Percentiles rank a stretch among this genome's conserved stretches.
Evolutionary conservation across 2,113 vertebrate genomes (phyloP).

Genomic region (Alligator mississippiensis): DNA sequence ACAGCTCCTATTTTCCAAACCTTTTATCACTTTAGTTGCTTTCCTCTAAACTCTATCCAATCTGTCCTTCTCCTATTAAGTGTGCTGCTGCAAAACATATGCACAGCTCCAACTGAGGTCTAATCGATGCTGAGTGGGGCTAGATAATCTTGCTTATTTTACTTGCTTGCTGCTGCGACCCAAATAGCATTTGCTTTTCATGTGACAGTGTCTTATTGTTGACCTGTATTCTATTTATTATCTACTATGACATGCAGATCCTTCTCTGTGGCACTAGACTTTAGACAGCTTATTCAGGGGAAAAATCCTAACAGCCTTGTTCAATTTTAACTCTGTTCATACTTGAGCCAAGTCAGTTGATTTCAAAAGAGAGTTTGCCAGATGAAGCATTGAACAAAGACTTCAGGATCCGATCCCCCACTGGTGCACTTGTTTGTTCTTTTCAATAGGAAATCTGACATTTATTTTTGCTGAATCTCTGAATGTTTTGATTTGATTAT

Average conservation of each 20-base stretch:
- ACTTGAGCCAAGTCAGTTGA: constrained; percentile 18
- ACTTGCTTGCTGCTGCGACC: constrained; percentile 45
- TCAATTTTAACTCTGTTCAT: neutral
- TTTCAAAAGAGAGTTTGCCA: constrained; percentile 30
- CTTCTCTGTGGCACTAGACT: neutral
- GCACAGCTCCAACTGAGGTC: neutral
- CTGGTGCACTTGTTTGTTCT: constrained; percentile 35
- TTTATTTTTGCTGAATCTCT: constrained; percentile 38
- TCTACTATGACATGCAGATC: constrained; percentile 7
- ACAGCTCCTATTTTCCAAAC: constrained; percentile 26
- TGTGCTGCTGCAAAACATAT: neutral
- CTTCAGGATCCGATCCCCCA: constrained; percentile 10
- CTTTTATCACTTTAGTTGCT: constrained; percentile 47
- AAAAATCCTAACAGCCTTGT: constrained; percentile 20
- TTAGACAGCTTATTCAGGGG: accelerated
- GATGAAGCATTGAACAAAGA: constrained; percentile 36
- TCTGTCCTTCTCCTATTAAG: constrained; percentile 42
- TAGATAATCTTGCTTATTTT: constrained; percentile 42
- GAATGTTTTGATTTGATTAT: constrained; percentile 56
- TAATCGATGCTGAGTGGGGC: neutral
- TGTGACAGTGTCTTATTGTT: constrained; percentile 9
- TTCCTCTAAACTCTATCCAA: constrained; percentile 33
- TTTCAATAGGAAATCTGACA: constrained; percentile 34
- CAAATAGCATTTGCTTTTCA: constrained; percentile 29
- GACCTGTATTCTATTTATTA: neutral